phyloP scores from a whole-genome alignment of 1,140 invertebrate genomes.

The Nasonia longicornis region DNA sequence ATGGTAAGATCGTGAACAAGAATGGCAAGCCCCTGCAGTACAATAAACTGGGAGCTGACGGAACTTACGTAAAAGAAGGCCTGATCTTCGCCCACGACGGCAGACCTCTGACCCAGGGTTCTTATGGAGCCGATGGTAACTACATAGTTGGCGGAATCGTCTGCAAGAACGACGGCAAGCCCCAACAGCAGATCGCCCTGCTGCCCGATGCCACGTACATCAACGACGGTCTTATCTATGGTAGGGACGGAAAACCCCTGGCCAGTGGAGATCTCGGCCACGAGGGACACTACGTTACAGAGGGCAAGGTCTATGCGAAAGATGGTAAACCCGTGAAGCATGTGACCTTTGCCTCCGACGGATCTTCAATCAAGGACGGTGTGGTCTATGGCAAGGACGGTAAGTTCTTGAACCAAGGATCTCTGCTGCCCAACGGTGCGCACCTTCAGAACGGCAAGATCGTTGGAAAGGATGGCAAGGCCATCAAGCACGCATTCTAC shows the following conservation, averaged over 20 bases:
- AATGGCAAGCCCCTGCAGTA: conserved; percentile 62
- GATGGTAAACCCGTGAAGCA: conserved; percentile 64
- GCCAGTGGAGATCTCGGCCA: conserved; percentile 58
- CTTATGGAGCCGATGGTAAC: conserved; percentile 58
- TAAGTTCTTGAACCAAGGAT: conserved; percentile 63
- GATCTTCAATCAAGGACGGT: conserved; percentile 62
- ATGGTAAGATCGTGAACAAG: conserved; percentile 61
- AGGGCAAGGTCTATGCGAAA: conserved; percentile 64
- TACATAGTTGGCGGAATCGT: conserved; percentile 63
- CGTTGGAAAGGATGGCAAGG: conserved; percentile 63
- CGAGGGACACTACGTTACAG: conserved; percentile 58
- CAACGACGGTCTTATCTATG: conserved; percentile 62
- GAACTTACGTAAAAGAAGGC: conserved; percentile 64
- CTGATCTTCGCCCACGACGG: conserved; percentile 58
- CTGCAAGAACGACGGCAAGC: conserved; percentile 61
- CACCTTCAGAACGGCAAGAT: conserved; percentile 64
- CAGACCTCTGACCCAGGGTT: conserved; percentile 63
- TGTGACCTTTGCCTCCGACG: conserved; percentile 63
- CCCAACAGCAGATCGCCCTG: conserved; percentile 56
- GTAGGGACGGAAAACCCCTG: conserved; percentile 57
- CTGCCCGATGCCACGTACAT: conserved; percentile 63
- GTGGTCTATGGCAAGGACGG: conserved; percentile 61
- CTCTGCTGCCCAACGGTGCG: conserved; percentile 61
- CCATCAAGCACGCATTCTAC: conserved; percentile 62
- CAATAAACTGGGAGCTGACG: conserved; percentile 58